phyloP scores from a whole-genome alignment of 1,140 invertebrate genomes.

The Drosophila navojoa region DNA sequence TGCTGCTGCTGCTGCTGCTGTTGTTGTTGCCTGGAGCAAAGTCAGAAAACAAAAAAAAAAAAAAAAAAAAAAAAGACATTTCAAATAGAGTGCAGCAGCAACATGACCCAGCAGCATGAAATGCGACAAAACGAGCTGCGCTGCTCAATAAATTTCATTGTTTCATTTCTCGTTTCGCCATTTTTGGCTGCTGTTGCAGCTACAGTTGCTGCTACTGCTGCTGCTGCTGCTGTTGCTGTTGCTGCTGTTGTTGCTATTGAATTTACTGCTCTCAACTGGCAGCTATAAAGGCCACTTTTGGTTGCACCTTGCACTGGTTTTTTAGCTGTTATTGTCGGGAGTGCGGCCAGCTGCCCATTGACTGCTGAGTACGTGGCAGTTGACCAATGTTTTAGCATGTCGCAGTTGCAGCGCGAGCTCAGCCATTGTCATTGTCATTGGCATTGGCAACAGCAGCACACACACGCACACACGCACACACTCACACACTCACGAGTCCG shows the following conservation, averaged over 20 bases:
- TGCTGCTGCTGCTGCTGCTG: not conserved
- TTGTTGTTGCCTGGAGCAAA: conserved; percentile 16
- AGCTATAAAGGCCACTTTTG: conserved; percentile 58
- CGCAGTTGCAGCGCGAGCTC: conserved; percentile 7
- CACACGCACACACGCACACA: no score
- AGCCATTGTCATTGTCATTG: conserved; percentile 12
- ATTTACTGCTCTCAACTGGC: conserved; percentile 51
- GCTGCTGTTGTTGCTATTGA: conserved; percentile 36
- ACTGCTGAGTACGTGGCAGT: conserved; percentile 21
- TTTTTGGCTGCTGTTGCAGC: conserved; percentile 34
- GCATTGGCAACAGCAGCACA: not conserved
- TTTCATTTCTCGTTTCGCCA: conserved; percentile 45
- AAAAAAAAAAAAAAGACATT: conserved; percentile 58
- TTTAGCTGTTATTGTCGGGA: conserved; percentile 35
- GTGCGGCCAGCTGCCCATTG: conserved; percentile 26
- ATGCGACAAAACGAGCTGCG: conserved; percentile 46
- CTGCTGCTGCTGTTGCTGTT: not conserved
- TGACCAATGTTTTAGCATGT: conserved; percentile 63
- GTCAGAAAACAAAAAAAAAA: conserved; percentile 48
- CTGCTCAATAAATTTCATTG: conserved; percentile 64
- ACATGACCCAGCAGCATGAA: conserved; percentile 41
- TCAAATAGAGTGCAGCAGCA: conserved; percentile 43
- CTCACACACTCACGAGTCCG: not conserved
- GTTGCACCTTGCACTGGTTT: conserved; percentile 29
- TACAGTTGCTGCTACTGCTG: conserved; percentile 14